Evolutionary conservation across 2,113 vertebrate genomes (phyloP).

Genomic region (Ceuthmochares aereus): DNA sequence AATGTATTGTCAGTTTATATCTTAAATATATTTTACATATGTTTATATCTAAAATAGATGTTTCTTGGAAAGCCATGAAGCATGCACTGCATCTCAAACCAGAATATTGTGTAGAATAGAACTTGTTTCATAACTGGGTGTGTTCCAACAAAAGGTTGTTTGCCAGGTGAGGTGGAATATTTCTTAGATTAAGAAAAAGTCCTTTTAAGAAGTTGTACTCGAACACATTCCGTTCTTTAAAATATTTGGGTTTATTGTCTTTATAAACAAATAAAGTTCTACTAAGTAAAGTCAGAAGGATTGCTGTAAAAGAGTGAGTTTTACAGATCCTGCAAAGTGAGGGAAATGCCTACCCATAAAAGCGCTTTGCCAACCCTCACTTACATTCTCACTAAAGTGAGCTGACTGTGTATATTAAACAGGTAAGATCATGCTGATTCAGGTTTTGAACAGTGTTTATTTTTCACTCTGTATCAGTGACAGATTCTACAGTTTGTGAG

Average conservation of each 20-base stretch:
- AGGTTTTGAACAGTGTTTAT: not conserved
- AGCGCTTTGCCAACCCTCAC: not conserved
- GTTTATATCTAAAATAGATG: not conserved
- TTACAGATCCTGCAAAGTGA: not conserved
- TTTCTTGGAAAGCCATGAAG: not conserved
- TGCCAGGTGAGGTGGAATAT: not conserved
- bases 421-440: not conserved
- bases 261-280: not conserved
- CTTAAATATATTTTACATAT: not conserved
- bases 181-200: not conserved
- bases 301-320: not conserved
- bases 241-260: not conserved
- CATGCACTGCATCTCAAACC: not conserved
- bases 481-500: conserved; percentile 1
- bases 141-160: not conserved
- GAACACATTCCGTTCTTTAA: not conserved
- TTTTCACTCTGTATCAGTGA: not conserved
- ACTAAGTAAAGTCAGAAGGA: not conserved
- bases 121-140: not conserved
- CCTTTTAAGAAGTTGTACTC: fast-evolving
- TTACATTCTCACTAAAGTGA: fast-evolving
- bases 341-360: not conserved
- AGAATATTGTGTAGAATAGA: not conserved
- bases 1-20: not conserved
- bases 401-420: not conserved